These are phyloP conservation scores for Osmerus mordax DNA, from an alignment of 2,113 vertebrate species.

Conservation along the genomic window DNA sequence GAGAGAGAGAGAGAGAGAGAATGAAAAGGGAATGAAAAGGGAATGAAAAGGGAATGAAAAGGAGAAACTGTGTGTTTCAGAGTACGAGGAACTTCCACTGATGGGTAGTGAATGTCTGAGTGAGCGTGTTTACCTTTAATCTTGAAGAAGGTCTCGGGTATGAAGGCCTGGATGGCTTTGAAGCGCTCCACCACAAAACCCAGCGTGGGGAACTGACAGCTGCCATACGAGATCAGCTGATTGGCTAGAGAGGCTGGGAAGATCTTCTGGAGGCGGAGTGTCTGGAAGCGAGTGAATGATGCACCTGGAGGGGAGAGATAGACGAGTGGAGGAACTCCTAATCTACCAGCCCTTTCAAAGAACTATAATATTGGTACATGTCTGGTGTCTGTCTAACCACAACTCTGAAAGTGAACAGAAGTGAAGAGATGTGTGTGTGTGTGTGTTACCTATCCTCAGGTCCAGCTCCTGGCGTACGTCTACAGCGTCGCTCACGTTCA, in stretches of 20 bases:
- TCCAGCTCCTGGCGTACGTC: slow-evolving; percentile 95
- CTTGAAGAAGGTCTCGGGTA: slow-evolving; percentile 92
- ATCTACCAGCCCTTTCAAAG: too few relatives aligned
- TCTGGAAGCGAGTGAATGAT: slow-evolving; percentile 99
- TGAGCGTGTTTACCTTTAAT: slow-evolving; percentile 82
- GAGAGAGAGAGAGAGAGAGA: neutral
- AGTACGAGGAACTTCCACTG: neutral
- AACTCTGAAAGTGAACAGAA: too few relatives aligned
- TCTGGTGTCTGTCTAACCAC: too few relatives aligned
- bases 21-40: neutral
- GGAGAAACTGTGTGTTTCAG: neutral
- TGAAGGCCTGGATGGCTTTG: slow-evolving; percentile 98
- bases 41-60: neutral
- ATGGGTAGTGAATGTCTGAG: neutral
- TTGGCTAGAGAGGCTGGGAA: slow-evolving; percentile 87
- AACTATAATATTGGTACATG: too few relatives aligned
- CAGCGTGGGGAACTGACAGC: slow-evolving; percentile 96
- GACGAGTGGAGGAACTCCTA: neutral
- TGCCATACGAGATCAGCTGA: slow-evolving; percentile 96
- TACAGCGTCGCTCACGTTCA: slow-evolving; percentile 84
- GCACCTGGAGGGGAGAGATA: slow-evolving; percentile 74
- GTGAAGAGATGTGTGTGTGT: neutral
- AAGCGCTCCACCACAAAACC: slow-evolving; percentile 98
- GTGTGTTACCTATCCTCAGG: slow-evolving; percentile 83
- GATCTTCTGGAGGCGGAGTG: slow-evolving; percentile 86